Evolutionary conservation across 2,797 vertebrate genomes (phyloP), one percentile per base, ranked within the genome.

Genomic region (Tragelaphus eurycerus): DNA sequence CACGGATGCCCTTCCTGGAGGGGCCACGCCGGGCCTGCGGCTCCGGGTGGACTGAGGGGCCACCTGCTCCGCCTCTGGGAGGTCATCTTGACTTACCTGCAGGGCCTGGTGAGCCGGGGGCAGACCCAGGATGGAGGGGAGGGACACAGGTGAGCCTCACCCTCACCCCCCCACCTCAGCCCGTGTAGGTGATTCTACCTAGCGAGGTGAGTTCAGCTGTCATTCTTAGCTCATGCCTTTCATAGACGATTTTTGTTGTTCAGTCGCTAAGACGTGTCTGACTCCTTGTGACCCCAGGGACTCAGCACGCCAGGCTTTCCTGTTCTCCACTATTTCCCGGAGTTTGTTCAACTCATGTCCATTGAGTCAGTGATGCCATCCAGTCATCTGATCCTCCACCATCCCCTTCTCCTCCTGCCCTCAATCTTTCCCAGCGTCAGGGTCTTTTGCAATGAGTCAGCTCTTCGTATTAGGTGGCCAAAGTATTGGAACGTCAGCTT

Each of bases 111-210:
- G 43, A 8, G 67, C 2, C 1, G 19, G 12, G 7, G 57, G 12
- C 1, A 4, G 57, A 2, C 15, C 46, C 27, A 14, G 0, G 2
- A 9, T 25, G 17, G 6, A 13, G 29, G 17, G 23, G 21, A 50
- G 14, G 7, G 3, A 29, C 57, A 1, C 46, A 17, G 54, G 67
- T 25, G 54, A 38, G 64, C n/a, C 64, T 38, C 64, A 67, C 7
- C 60, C 14, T 29, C 13, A 62, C 14, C 64, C 17, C 55, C 57
- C 10, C 19, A 21, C 64, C 86, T 60, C 7, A 2, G 7, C 52
- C 52, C 0, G 19, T 2, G 34, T 6, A 16, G 46, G 7, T 0
- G 83, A 7, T 2, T 9, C 29, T 27, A 0, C 17, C 25, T 12
- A 7, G 17, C 9, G 2, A 1, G 1, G 1, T 14, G 48, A 14